phyloP scores from a whole-genome alignment of 2,797 vertebrate genomes.

The Sebastes wilsoni region DNA sequence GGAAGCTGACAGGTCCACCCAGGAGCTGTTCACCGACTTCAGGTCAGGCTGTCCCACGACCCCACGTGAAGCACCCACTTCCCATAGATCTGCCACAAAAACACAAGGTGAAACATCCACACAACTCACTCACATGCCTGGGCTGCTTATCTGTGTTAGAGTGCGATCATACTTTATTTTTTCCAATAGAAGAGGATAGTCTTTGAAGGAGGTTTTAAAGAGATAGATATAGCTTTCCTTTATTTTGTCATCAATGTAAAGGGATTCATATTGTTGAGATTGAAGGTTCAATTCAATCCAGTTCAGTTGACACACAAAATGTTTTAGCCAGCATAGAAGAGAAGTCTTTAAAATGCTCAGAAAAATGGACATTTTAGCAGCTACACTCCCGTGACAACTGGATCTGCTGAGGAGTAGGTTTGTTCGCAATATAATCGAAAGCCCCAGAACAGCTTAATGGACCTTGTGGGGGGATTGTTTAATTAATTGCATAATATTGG shows the following conservation, averaged over 20 bases:
- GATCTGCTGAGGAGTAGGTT: background rate
- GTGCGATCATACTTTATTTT: background rate
- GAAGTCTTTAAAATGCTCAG: background rate
- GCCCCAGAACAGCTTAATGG: background rate
- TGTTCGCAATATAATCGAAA: background rate
- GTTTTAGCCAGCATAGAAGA: no score
- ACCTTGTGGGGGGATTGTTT: background rate
- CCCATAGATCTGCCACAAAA: constrained; percentile 70
- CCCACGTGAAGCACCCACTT: constrained; percentile 77
- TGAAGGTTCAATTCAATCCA: background rate
- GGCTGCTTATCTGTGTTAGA: background rate
- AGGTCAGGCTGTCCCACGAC: constrained; percentile 66
- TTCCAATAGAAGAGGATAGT: background rate
- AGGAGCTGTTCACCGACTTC: constrained; percentile 70
- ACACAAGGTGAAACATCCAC: background rate
- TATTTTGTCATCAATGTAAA: background rate
- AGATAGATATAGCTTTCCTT: background rate
- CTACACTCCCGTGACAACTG: background rate
- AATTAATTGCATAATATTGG: background rate
- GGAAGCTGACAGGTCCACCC: constrained; percentile 72
- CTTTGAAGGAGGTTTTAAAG: background rate
- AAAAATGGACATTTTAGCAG: no score
- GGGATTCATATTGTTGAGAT: background rate
- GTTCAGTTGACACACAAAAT: fast-evolving
- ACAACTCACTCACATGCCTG: background rate